phyloP scores from a whole-genome alignment of 1,140 invertebrate genomes.

The Drosophila eugracilis region DNA sequence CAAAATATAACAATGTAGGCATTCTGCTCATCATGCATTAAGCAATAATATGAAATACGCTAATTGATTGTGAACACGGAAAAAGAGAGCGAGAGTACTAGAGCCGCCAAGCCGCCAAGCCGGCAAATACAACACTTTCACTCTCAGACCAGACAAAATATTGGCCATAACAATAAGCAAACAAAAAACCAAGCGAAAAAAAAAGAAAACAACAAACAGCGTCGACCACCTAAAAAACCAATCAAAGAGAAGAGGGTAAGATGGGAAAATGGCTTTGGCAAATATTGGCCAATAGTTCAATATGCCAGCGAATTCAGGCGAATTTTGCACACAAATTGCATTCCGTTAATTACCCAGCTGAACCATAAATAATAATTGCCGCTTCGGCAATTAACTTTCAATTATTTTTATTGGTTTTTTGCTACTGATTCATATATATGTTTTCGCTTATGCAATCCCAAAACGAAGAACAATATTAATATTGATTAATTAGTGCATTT shows the following conservation, averaged over 20 bases:
- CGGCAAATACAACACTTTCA: slow-evolving; percentile 44
- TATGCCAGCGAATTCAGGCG: slow-evolving; percentile 29
- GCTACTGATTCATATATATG: slow-evolving; percentile 13
- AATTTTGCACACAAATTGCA: slow-evolving; percentile 27
- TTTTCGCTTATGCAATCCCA: slow-evolving; percentile 36
- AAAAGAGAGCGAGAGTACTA: slow-evolving; percentile 30
- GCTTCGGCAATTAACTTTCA: slow-evolving; percentile 31
- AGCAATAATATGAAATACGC: slow-evolving; percentile 29
- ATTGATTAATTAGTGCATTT: slow-evolving; percentile 70
- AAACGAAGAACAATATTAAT: slow-evolving; percentile 33
- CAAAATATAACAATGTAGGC: not conserved
- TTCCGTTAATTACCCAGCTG: slow-evolving; percentile 20
- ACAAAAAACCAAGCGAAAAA: slow-evolving; percentile 19
- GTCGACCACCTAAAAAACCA: slow-evolving; percentile 8
- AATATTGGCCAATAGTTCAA: slow-evolving; percentile 52
- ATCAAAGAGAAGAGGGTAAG: slow-evolving; percentile 1
- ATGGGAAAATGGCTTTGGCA: slow-evolving; percentile 15
- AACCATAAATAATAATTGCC: slow-evolving; percentile 26
- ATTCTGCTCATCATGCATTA: slow-evolving; percentile 17
- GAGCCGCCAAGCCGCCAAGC: slow-evolving; percentile 14
- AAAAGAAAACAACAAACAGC: slow-evolving; percentile 2
- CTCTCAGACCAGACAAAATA: slow-evolving; percentile 37
- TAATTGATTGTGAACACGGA: slow-evolving; percentile 42
- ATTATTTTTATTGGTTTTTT: slow-evolving; percentile 34
- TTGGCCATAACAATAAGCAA: slow-evolving; percentile 44